Percentiles rank a stretch among this genome's conserved stretches.
These are phyloP conservation scores for Suricata suricatta DNA, from an alignment of 2,113 vertebrate species.

Conservation along the genomic window DNA sequence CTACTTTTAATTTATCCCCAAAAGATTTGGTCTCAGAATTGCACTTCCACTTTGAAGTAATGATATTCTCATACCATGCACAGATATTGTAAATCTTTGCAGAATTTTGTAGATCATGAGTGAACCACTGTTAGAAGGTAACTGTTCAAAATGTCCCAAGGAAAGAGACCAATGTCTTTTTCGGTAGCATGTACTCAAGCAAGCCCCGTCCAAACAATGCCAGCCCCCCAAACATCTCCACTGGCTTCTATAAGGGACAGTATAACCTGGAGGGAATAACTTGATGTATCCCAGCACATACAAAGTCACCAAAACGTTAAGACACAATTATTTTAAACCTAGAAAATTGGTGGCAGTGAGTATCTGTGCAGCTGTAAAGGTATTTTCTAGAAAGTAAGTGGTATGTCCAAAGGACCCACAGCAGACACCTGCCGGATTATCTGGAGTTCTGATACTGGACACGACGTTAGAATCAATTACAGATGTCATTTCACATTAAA, in stretches of 20 bases:
- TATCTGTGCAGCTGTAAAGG: not conserved
- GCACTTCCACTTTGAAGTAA: not conserved
- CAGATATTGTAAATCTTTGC: not conserved
- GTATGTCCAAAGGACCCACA: not conserved
- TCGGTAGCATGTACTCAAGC: not conserved
- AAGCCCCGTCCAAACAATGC: not conserved
- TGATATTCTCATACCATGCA: not conserved
- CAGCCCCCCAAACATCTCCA: not conserved
- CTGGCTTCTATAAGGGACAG: not conserved
- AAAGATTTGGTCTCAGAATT: not conserved
- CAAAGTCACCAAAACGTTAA: not conserved
- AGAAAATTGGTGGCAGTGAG: not conserved
- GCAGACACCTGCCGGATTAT: not conserved
- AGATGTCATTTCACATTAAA: not conserved
- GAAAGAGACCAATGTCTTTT: not conserved
- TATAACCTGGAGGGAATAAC: not conserved
- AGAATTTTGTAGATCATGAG: not conserved
- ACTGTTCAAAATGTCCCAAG: not conserved
- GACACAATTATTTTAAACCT: not conserved
- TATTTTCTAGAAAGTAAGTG: not conserved
- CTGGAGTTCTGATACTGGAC: not conserved
- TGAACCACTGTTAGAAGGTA: not conserved
- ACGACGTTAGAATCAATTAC: not conserved
- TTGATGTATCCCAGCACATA: not conserved
- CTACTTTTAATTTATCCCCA: not conserved